Evolutionary conservation across 2,113 vertebrate species (phyloP).

Genomic region (Melanocharis versteri): DNA sequence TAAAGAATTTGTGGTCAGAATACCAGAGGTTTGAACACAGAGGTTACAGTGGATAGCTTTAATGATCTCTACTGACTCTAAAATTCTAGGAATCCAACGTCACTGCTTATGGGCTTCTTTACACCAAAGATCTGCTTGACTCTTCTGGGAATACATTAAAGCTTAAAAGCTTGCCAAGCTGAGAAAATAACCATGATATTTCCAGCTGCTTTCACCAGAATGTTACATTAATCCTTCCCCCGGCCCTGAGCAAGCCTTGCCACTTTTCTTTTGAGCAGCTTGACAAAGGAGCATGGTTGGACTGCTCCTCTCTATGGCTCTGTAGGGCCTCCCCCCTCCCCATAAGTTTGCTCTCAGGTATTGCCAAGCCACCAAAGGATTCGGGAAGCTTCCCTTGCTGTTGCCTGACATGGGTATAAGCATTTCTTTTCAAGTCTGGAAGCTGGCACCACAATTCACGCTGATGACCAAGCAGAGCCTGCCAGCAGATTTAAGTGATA

Average conservation of each 20-base stretch:
- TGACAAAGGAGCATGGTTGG: neutral
- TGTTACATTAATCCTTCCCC: neutral
- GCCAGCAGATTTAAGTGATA: neutral
- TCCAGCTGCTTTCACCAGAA: slow-evolving; percentile 1
- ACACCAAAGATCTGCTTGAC: neutral
- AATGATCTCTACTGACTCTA: neutral
- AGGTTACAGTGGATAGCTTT: neutral
- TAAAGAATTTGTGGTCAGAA: neutral
- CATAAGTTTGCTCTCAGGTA: rapidly evolving
- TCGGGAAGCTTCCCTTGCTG: neutral
- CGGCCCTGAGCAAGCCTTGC: neutral
- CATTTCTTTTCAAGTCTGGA: neutral
- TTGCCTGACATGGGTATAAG: neutral
- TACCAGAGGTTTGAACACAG: neutral
- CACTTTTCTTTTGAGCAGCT: neutral
- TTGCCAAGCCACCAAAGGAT: neutral
- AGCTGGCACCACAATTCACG: neutral
- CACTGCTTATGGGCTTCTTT: neutral
- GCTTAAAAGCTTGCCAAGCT: neutral
- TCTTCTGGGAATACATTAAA: neutral
- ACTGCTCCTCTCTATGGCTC: neutral
- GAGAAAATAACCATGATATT: neutral
- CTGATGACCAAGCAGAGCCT: neutral
- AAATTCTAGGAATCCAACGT: neutral
- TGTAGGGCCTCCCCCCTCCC: rapidly evolving